Evolutionary conservation across 2,888 invertebrate species (phyloP), one percentile per base, ranked within the genome.

Genomic region (Clepsis dumicolana): DNA sequence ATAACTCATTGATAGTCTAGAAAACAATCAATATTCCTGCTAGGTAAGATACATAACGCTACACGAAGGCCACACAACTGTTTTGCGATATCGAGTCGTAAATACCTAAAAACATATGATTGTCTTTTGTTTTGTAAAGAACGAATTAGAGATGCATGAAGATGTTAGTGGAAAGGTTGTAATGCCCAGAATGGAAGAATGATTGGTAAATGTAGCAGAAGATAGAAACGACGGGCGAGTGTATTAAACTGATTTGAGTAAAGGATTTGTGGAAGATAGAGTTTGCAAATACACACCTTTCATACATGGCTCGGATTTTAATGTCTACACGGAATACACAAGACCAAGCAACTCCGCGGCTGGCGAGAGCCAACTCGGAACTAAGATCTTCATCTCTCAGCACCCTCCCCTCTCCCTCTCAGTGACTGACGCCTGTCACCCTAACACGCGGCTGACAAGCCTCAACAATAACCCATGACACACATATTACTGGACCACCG

Each of bases 391-490:
- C 64, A 73, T 85, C 84, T 83, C 77, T 88, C 87, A 85, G 75
- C 86, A 77, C 74, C 62, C 80, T 80, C 79, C 79, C 77, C 77
- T 77, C 79, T 79, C 75, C 72, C 64, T 59, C 70, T 71, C 78
- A 80, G 72, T 84, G 86, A 89, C 74, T 85, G 88, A 89, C 72
- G 75, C 73, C 73, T 87, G 86, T 84, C 88, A 87, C 80, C 75
- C 71, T 83, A 85, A 80, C 77, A 82, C 75, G 82, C 81, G 77
- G 80, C 81, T 81, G 74, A 78, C 76, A 74, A 77, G 74, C 77
- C 75, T 73, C 75, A 74, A 74, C 77, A 76, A 82, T 82, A 77
- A 85, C 75, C 90, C 90, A 75, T 90, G 90, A 89, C 90, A 88
- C 80, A 82, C 75, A 80, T 90, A 71, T 70, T 74, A 75, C 75